phyloP scores from a whole-genome alignment of 2,888 invertebrate species.

The Noctua janthina region DNA sequence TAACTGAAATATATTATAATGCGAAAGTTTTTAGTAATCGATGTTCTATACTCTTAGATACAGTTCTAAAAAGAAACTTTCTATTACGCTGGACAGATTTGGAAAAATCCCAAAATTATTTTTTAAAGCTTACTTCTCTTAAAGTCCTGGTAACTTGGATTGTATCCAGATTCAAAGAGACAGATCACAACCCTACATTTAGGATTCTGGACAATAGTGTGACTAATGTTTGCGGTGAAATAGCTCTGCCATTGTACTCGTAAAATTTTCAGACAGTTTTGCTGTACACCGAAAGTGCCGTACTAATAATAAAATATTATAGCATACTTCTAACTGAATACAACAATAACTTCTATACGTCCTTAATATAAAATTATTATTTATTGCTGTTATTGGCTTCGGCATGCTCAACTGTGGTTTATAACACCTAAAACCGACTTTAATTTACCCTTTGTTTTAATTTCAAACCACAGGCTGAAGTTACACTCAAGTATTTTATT shows the following conservation, averaged over 20 bases:
- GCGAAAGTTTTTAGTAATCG: conserved; percentile 1
- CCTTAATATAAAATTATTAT: conserved; percentile 27
- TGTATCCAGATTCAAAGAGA: conserved; percentile 58
- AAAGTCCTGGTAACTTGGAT: conserved; percentile 52
- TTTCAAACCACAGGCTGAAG: conserved; percentile 4
- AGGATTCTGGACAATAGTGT: conserved; percentile 59
- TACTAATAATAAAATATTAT: conserved; percentile 56
- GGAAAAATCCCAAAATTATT: conserved; percentile 47
- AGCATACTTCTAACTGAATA: conserved; percentile 40
- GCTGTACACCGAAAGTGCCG: conserved; percentile 51
- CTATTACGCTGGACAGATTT: conserved; percentile 32
- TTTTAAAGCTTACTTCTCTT: conserved; percentile 39
- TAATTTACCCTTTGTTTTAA: conserved; percentile 12
- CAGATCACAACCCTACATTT: conserved; percentile 60
- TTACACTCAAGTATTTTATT: not conserved
- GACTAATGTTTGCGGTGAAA: conserved; percentile 60
- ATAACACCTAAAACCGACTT: conserved; percentile 11
- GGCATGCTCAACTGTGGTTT: conserved; percentile 24
- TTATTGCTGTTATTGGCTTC: conserved; percentile 18
- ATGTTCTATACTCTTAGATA: conserved; percentile 14
- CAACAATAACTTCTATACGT: conserved; percentile 30
- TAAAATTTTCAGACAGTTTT: conserved; percentile 60
- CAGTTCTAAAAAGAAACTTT: conserved; percentile 14
- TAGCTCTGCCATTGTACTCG: conserved; percentile 53
- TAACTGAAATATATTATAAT: conserved; percentile 22